phyloP scores from a whole-genome alignment of 1,140 invertebrate genomes.

The Meloidogyne exigua region DNA sequence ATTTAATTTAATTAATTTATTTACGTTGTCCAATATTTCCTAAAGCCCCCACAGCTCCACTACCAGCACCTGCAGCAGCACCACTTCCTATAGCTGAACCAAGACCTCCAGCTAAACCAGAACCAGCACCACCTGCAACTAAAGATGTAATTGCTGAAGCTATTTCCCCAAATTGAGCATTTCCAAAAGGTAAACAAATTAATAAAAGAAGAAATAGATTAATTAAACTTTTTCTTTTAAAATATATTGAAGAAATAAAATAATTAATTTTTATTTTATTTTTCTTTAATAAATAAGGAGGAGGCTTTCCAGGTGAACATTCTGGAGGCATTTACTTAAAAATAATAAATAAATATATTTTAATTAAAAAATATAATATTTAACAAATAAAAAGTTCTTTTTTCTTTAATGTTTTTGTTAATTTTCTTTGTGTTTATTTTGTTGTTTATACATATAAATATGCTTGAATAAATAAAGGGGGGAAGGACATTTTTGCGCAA shows the following conservation, averaged over 20 bases:
- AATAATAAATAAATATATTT: too few relatives aligned
- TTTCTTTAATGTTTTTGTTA: neutral
- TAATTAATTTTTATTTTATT: neutral
- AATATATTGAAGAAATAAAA: neutral
- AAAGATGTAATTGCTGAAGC: slow-evolving; percentile 55
- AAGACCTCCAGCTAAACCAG: slow-evolving; percentile 32
- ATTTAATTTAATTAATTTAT: slow-evolving; percentile 5
- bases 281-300: neutral
- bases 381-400: too few relatives aligned
- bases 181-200: slow-evolving; percentile 64
- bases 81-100: slow-evolving; percentile 32
- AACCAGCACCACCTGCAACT: slow-evolving; percentile 35
- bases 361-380: too few relatives aligned
- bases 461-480: neutral
- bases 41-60: slow-evolving; percentile 45
- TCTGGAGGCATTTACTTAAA: neutral
- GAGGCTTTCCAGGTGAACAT: neutral
- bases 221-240: neutral
- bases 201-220: neutral
- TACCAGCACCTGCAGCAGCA: slow-evolving; percentile 41
- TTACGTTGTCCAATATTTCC: slow-evolving; percentile 48
- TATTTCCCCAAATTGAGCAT: slow-evolving; percentile 73
- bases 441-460: neutral
- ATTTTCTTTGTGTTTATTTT: neutral
- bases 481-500: neutral